phyloP scores from a whole-genome alignment of 2,113 vertebrate species.

The Cololabis saira region DNA sequence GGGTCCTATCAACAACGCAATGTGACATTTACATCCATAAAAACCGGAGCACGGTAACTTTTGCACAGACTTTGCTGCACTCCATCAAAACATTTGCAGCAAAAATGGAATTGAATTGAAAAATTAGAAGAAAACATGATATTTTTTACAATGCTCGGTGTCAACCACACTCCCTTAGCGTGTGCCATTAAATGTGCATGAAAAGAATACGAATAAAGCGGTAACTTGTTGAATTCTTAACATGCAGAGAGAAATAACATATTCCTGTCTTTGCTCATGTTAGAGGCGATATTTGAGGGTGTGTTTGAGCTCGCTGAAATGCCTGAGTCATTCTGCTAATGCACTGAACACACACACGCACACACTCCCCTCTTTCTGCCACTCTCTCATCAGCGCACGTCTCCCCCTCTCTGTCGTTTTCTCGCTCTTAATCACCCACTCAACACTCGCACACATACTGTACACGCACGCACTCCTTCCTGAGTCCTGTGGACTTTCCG shows the following conservation, averaged over 20 bases:
- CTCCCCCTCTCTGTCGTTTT: conserved; percentile 45
- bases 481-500: conserved; percentile 64
- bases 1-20: too few species aligned
- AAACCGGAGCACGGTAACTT: too few species aligned
- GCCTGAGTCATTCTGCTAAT: conserved; percentile 66
- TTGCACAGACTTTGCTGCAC: too few species aligned
- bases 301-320: conserved; percentile 33
- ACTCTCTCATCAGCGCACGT: conserved; percentile 41
- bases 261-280: not conserved
- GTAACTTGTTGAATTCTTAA: conserved; percentile 11
- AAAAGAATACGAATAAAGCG: not conserved
- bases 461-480: conserved; percentile 22
- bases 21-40: too few species aligned
- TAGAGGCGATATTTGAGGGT: not conserved
- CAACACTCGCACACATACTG: conserved; percentile 22
- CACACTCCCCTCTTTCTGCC: conserved; percentile 17
- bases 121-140: too few species aligned
- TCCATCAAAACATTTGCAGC: not conserved
- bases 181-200: not conserved
- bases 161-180: not conserved
- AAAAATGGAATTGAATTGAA: too few species aligned
- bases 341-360: conserved; percentile 23
- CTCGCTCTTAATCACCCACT: conserved; percentile 64
- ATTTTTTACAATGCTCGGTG: too few species aligned
- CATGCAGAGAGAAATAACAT: not conserved